Evolutionary conservation across 2,113 vertebrate species (phyloP).

Genomic region (Loxodonta africana): DNA sequence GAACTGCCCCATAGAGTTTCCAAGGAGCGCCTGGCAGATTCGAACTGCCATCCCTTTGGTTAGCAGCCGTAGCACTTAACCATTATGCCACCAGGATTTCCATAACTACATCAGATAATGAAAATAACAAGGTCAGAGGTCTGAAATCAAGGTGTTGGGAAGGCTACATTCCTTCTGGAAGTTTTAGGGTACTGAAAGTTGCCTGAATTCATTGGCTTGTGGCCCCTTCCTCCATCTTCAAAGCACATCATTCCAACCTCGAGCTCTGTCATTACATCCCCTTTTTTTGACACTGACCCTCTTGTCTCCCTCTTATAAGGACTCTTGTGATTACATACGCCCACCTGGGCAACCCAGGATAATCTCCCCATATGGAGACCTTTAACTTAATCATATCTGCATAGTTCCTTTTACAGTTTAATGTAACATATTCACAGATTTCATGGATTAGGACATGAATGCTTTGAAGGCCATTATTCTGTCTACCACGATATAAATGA

Average conservation of each 20-base stretch:
- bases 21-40: too few species aligned
- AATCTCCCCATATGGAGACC: not conserved
- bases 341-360: not conserved
- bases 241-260: not conserved
- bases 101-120: too few species aligned
- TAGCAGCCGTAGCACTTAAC: too few species aligned
- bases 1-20: too few species aligned
- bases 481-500: not conserved
- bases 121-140: not conserved
- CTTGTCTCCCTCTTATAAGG: not conserved
- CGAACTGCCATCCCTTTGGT: too few species aligned
- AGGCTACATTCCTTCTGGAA: too few species aligned
- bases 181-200: not conserved
- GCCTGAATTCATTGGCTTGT: not conserved
- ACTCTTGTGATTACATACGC: not conserved
- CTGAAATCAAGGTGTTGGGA: not conserved
- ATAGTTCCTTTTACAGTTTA: too few species aligned
- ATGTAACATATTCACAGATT: too few species aligned
- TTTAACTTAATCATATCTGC: not conserved
- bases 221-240: not conserved
- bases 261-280: not conserved
- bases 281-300: not conserved
- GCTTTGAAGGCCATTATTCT: not conserved
- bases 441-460: too few species aligned
- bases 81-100: too few species aligned